phyloP scores from a whole-genome alignment of 1,140 invertebrate species.

The Eueides isabella region DNA sequence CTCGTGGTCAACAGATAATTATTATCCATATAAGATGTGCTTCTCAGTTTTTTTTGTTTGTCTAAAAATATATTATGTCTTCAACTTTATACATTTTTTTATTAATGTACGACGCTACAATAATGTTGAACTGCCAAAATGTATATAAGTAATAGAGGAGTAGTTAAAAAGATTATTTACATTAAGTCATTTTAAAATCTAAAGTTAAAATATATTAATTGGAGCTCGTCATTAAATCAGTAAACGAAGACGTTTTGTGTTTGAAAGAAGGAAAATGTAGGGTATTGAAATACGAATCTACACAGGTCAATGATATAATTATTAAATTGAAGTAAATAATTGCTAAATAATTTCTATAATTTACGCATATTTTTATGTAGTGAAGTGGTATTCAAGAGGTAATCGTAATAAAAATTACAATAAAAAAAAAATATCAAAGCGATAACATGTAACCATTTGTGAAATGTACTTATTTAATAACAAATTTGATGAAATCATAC shows the following conservation, averaged over 20 bases:
- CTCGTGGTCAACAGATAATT: background rate
- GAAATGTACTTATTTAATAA: background rate
- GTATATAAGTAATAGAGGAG: background rate
- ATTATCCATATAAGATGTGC: too few species aligned
- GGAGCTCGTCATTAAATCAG: background rate
- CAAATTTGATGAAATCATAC: background rate
- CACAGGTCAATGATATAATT: too few species aligned
- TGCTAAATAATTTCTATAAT: too few species aligned
- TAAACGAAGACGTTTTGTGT: too few species aligned
- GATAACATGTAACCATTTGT: background rate
- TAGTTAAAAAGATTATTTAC: background rate
- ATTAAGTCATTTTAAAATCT: background rate
- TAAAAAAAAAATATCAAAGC: background rate
- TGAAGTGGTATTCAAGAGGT: too few species aligned
- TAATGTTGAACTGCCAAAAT: conserved; percentile 21
- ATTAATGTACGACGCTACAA: conserved; percentile 4
- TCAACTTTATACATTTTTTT: background rate
- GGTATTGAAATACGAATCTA: too few species aligned
- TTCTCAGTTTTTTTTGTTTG: too few species aligned
- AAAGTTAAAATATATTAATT: background rate
- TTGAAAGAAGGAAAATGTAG: too few species aligned
- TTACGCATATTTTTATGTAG: too few species aligned
- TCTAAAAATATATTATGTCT: background rate
- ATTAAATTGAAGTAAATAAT: too few species aligned
- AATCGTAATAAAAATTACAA: background rate